Evolutionary conservation across 2,797 vertebrate genomes (phyloP), one percentile per base, ranked within the genome.

Genomic region (Epinephelus coioides): DNA sequence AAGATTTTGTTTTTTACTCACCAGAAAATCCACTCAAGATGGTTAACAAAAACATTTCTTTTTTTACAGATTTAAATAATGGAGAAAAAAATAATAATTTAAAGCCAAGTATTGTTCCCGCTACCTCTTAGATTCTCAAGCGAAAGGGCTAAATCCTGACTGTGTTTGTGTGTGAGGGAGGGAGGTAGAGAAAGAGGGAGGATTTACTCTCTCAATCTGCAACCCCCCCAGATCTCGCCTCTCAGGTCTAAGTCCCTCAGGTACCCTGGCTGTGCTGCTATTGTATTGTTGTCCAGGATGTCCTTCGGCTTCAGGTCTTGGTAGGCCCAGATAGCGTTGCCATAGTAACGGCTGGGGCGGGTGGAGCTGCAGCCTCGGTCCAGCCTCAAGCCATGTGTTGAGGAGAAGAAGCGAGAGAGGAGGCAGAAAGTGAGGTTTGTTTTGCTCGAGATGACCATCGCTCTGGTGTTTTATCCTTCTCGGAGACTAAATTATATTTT

Each of bases 261-360:
- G 92, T 94, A 94, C 91, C 91, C 93, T 91, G 89, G 93, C 91
- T 91, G 86, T 91, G 92, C 91, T 83, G 88, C 90, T 94, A 93
- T 95, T 94, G 93, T 94, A 95, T 94, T 95, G 94, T 95, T 94
- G 94, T 94, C 94, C 93, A 92, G 94, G 92, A 94, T 95, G 94
- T 95, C 94, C 94, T 95, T 95, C 93, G 93, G 94, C 94, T 95
- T 92, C 92, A 91, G 95, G 95, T 95, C 94, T 95, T 95, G 95
- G 95, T 94, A 94, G 94, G 93, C 94, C 93, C 86, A 94, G 94
- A 96, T 94, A 94, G 92, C 79, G 95, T 96, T 95, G 91, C 95
- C 91, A 94, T 95, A 79, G 94, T 77, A 94, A 96, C 94, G 85
- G 83, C 85, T 85, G 87, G 88, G 88, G 92, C 90, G 90, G 93